A percentile compares a stretch with the other conserved stretches of the same genome.
Conservation (phyloP, 2,113 vertebrate genomes). For the Stegastes partitus region DNA sequence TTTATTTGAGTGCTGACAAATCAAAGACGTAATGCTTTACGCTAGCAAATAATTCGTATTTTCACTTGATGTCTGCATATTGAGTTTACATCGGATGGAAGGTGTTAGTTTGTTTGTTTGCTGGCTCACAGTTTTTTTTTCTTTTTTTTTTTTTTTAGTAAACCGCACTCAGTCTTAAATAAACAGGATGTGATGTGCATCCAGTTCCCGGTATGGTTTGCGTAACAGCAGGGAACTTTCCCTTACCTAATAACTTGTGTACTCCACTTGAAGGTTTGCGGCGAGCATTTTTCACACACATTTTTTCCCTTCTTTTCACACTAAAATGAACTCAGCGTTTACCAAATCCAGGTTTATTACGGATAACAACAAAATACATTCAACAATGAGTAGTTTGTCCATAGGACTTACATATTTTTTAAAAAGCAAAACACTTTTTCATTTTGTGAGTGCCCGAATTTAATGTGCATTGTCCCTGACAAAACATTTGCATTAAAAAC, state of each 20-base stretch:
- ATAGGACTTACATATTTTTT: constrained; percentile 51
- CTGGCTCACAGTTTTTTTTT: neutral
- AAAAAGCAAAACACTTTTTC: constrained; percentile 21
- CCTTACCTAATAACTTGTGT: neutral
- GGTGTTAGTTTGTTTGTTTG: constrained; percentile 21
- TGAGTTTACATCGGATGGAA: neutral
- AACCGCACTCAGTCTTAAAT: constrained; percentile 51
- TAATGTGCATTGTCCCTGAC: neutral
- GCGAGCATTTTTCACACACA: constrained; percentile 19
- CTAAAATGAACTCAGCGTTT: neutral
- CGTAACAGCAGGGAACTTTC: constrained; percentile 65
- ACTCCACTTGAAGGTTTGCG: constrained; percentile 33
- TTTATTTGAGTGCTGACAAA: neutral
- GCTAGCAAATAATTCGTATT: neutral
- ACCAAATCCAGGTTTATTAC: constrained; percentile 53
- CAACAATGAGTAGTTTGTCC: constrained; percentile 52
- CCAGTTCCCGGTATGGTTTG: constrained; percentile 53
- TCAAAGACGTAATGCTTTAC: neutral
- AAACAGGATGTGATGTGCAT: constrained; percentile 75
- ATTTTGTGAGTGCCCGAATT: neutral
- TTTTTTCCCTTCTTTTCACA: constrained; percentile 17
- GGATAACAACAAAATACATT: constrained; percentile 50
- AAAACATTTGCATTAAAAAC: neutral
- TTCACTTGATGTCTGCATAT: neutral
- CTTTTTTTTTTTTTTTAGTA: constrained; percentile 34